Conservation (phyloP, 2,797 vertebrate genomes). For the Sarcophilus harrisii region DNA sequence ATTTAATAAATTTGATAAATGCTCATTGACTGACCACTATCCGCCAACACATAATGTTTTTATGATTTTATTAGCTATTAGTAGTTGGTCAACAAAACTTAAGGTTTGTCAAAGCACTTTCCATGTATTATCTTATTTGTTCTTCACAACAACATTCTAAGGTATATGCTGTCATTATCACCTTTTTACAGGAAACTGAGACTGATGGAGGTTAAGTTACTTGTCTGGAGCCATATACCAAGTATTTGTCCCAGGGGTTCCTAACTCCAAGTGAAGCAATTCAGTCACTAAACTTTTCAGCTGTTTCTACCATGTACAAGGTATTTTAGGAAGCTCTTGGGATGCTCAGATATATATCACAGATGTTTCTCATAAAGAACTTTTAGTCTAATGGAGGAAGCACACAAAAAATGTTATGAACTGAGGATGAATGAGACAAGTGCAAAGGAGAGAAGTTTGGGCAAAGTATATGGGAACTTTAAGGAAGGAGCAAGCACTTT, state of each 20-base stretch:
- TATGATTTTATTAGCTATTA: not conserved
- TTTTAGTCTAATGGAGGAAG: not conserved
- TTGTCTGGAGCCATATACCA: not conserved
- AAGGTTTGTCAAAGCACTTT: not conserved
- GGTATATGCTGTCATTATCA: not conserved
- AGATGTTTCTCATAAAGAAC: not conserved
- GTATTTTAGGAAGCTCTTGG: not conserved
- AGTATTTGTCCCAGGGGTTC: not conserved
- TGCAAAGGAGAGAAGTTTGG: not conserved
- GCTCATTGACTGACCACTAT: not conserved
- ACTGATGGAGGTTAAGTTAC: not conserved
- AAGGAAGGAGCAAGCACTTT: not conserved
- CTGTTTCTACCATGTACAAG: not conserved
- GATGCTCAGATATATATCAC: not conserved
- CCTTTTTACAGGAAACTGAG: not conserved
- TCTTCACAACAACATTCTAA: not conserved
- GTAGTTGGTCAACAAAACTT: not conserved
- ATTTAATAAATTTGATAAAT: no score
- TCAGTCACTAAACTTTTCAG: not conserved
- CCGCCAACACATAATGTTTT: not conserved
- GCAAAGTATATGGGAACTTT: not conserved
- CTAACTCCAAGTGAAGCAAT: not conserved
- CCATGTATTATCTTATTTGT: no score
- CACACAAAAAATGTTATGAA: not conserved
- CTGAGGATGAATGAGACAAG: not conserved